Evolutionary conservation across 1,140 invertebrate species (phyloP).

Genomic region (Octopus bimaculoides): DNA sequence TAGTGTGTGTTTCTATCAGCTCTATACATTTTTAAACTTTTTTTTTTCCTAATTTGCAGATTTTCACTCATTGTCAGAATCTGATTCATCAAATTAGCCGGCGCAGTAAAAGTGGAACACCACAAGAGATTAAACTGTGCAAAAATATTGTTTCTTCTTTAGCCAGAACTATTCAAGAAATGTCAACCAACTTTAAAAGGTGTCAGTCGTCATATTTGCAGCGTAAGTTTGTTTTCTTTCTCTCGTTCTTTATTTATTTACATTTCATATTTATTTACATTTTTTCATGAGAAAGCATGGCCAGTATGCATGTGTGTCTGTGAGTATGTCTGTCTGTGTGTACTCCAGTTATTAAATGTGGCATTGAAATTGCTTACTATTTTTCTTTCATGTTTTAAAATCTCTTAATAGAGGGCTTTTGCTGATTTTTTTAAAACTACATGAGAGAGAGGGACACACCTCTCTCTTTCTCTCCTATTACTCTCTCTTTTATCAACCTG

Average conservation of each 20-base stretch:
- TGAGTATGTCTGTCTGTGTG: too few species aligned
- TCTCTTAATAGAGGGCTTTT: too few species aligned
- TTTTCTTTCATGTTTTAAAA: too few species aligned
- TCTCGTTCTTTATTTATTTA: not conserved
- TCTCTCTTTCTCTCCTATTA: too few species aligned
- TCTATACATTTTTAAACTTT: not conserved
- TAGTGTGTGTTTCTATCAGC: not conserved
- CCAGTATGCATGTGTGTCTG: too few species aligned
- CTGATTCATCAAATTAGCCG: conserved; percentile 74
- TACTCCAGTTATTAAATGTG: too few species aligned
- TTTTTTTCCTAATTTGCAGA: conserved; percentile 54
- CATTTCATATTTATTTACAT: not conserved
- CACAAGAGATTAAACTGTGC: conserved; percentile 72
- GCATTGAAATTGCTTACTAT: too few species aligned
- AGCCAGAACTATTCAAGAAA: conserved; percentile 77
- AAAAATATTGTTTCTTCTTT: conserved; percentile 80
- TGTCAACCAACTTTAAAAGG: conserved; percentile 76
- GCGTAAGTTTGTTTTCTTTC: conserved; percentile 38
- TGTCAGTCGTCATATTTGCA: conserved; percentile 83
- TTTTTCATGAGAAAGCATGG: not conserved
- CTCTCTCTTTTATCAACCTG: too few species aligned
- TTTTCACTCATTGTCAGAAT: conserved; percentile 77
- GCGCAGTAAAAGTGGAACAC: conserved; percentile 55
- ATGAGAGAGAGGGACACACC: too few species aligned
- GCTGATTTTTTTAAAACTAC: too few species aligned